Evolutionary conservation across 2,888 invertebrate genomes (phyloP), one percentile per base, ranked within the genome.

Genomic region (Phytoseiulus persimilis): DNA sequence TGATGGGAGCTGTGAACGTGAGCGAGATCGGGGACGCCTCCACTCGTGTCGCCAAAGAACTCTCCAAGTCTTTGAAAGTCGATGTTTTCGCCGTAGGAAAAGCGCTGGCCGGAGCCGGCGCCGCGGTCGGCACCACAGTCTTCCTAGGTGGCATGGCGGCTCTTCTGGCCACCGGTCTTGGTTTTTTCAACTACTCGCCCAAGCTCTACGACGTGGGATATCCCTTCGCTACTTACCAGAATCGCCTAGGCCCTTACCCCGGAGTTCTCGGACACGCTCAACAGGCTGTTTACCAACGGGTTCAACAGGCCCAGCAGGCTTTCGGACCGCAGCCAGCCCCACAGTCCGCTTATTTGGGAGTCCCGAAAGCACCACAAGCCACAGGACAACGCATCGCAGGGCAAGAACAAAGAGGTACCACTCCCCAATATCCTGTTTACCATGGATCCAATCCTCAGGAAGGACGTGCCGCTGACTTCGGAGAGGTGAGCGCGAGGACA

Each of bases 21-120:
- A 87, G 33, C 87, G 87, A 87, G 39, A 87, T 87, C 87, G 87
- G 87, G 9, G 33, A 32, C 33, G 87, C 87, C 18, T 87, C 87
- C 18, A 87, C 87, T 23, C 87, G 87, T 6, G 87, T 87, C 39
- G 87, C 87, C 39, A 87, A 87, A 33, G 87, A 87, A n/a, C 87
- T 87, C 6, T 87, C 87, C 87, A 87, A 87, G 87, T 87, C 87
- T 28, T n/a, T 87, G 32, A 87, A 87, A 45, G 33, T 87, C 23
- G 87, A 87, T 87, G 87, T 87, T 3, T 87, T 32, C 87, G 87
- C 87, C 87, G 87, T 87, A 11, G 87, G 87, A 28, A 87, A 87
- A 33, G 87, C 87, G 0, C 45, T 87, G 87, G 87, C 87, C 31
- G 87, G 87, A 33, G 87, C 87, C 18, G 87, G 87, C 0, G 87